These are phyloP conservation scores for Macquaria australasica DNA, from an alignment of 2,113 vertebrate species.

Conservation along the genomic window DNA sequence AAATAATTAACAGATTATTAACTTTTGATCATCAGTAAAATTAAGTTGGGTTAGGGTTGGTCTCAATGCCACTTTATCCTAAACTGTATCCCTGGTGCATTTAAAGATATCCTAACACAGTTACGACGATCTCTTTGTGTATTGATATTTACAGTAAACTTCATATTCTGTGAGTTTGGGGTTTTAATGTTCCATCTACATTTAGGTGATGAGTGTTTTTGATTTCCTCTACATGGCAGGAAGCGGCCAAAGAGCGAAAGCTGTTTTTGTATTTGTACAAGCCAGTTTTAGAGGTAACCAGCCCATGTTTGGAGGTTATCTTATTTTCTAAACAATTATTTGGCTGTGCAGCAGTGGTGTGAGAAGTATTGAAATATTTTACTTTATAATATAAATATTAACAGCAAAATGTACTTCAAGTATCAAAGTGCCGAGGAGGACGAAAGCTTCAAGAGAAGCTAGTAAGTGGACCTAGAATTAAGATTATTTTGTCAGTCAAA, in stretches of 20 bases:
- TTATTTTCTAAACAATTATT: too few relatives aligned
- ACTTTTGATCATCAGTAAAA: background rate
- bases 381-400: background rate
- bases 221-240: too few relatives aligned
- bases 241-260: too few relatives aligned
- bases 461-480: background rate
- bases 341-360: too few relatives aligned
- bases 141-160: background rate
- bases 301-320: too few relatives aligned
- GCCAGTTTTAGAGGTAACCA: too few relatives aligned
- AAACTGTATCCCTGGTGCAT: background rate
- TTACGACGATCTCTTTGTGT: background rate
- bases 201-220: background rate
- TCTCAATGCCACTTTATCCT: background rate
- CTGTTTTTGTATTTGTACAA: too few relatives aligned
- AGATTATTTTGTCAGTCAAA: background rate
- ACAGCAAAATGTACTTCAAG: background rate
- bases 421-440: background rate
- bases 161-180: background rate
- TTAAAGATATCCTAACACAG: background rate
- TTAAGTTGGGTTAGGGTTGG: background rate
- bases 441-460: background rate
- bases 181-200: background rate
- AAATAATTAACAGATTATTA: too few relatives aligned
- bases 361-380: background rate